These are phyloP conservation scores for Siphonodentalium dalli DNA, from an alignment of 2,888 invertebrate genomes.

Conservation along the genomic window DNA sequence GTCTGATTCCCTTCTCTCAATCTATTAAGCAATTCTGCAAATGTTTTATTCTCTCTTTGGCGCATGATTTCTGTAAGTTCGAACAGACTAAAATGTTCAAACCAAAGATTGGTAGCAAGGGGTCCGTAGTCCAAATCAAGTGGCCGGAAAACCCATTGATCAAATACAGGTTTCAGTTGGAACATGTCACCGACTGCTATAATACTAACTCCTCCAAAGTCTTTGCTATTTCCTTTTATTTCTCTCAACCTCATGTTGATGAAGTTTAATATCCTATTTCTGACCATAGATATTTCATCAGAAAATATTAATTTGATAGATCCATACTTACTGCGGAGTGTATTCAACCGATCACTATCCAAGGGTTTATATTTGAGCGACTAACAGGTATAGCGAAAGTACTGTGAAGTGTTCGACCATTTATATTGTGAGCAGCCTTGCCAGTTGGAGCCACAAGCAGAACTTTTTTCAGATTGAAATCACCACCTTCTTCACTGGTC, in stretches of 20 bases:
- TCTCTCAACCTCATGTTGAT: conserved; percentile 11
- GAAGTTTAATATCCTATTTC: conserved; percentile 13
- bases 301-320: conserved; percentile 15
- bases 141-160: conserved; percentile 7
- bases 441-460: conserved; percentile 13
- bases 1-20: neutral
- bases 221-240: neutral
- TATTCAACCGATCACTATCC: conserved; percentile 10
- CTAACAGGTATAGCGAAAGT: conserved; percentile 15
- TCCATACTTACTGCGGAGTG: conserved; percentile 1
- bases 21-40: neutral
- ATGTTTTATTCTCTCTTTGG: conserved; percentile 7
- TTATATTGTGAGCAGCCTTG: conserved; percentile 16
- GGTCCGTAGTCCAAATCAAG: neutral
- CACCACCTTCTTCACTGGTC: conserved; percentile 8
- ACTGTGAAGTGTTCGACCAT: conserved; percentile 18
- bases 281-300: conserved; percentile 23
- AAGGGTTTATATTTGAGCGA: conserved; percentile 7
- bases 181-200: conserved; percentile 19
- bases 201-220: conserved; percentile 13
- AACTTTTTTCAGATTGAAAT: conserved; percentile 16
- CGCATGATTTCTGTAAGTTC: conserved; percentile 18
- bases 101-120: conserved; percentile 12
- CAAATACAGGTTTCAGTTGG: conserved; percentile 18
- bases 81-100: conserved; percentile 6